A percentile compares a stretch with the other conserved stretches of the same genome.
These are phyloP conservation scores for Ctena decussata DNA, from an alignment of 2,888 invertebrate genomes.

Conservation along the genomic window DNA sequence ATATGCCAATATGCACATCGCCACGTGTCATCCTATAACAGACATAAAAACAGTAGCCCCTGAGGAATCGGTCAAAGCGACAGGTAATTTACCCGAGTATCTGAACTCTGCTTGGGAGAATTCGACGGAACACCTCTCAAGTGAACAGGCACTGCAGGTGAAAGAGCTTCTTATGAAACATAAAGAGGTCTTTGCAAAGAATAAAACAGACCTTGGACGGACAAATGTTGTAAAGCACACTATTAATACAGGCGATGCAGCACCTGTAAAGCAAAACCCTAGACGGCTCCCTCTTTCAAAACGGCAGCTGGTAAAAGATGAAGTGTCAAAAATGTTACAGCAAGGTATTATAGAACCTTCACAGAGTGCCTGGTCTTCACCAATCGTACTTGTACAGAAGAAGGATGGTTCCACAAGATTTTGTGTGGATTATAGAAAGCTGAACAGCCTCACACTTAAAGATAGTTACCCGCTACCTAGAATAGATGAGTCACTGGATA, in stretches of 20 bases:
- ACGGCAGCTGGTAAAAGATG: constrained; percentile 1
- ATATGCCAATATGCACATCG: constrained; percentile 7
- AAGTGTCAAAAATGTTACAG: constrained; percentile 26
- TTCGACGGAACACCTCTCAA: neutral
- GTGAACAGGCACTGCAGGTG: neutral
- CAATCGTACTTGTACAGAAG: constrained; percentile 84
- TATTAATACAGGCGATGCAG: neutral
- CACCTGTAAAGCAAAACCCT: constrained; percentile 19
- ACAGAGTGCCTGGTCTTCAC: constrained; percentile 82
- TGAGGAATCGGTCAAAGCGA: too few species aligned
- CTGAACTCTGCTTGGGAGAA: neutral
- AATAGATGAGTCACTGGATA: constrained; percentile 36
- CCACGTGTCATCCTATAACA: neutral
- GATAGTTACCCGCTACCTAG: constrained; percentile 36
- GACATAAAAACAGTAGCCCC: too few species aligned
- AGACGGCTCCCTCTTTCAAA: constrained; percentile 31
- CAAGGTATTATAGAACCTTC: constrained; percentile 65
- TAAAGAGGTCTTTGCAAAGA: neutral
- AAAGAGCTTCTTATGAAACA: neutral
- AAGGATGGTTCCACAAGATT: constrained; percentile 74
- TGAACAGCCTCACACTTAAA: constrained; percentile 63
- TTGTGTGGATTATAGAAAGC: constrained; percentile 74
- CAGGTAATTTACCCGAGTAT: neutral
- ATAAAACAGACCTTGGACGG: constrained; percentile 3
- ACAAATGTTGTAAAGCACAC: neutral